Evolutionary conservation across 2,797 vertebrate genomes (phyloP).

Genomic region (Sebastes trivittatus): DNA sequence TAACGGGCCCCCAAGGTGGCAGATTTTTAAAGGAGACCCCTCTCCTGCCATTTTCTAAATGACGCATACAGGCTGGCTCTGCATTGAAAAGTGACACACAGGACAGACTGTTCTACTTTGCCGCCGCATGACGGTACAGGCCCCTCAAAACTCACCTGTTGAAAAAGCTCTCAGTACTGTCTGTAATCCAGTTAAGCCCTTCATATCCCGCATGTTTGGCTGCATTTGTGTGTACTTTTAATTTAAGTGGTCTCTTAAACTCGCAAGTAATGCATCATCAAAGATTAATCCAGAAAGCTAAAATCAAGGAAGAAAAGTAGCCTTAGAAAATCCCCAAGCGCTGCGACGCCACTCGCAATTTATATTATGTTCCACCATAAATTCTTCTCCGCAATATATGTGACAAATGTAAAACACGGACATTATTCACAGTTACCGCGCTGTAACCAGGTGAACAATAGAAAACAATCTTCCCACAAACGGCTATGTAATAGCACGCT

Average conservation of each 20-base stretch:
- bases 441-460: constrained; percentile 17
- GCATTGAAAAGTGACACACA: constrained; percentile 46
- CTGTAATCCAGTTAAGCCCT: constrained; percentile 24
- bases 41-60: constrained; percentile 47
- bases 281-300: constrained; percentile 57
- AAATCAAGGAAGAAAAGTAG: constrained; percentile 48
- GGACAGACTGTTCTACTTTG: constrained; percentile 37
- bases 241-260: constrained; percentile 57
- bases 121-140: background rate
- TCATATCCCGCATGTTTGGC: constrained; percentile 43
- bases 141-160: constrained; percentile 34
- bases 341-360: constrained; percentile 35
- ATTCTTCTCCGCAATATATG: constrained; percentile 32
- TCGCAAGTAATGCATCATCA: constrained; percentile 57
- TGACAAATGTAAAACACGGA: constrained; percentile 41
- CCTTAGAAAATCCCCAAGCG: constrained; percentile 26
- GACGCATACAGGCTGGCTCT: constrained; percentile 18
- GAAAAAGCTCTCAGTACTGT: constrained; percentile 9
- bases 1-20: constrained; percentile 66
- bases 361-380: constrained; percentile 31
- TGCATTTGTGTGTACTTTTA: constrained; percentile 54
- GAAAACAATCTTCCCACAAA: constrained; percentile 16
- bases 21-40: constrained; percentile 55
- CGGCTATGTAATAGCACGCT: background rate
- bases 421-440: constrained; percentile 33